phyloP scores from a whole-genome alignment of 2,888 invertebrate species.

The Hydroisotoma schaefferi region DNA sequence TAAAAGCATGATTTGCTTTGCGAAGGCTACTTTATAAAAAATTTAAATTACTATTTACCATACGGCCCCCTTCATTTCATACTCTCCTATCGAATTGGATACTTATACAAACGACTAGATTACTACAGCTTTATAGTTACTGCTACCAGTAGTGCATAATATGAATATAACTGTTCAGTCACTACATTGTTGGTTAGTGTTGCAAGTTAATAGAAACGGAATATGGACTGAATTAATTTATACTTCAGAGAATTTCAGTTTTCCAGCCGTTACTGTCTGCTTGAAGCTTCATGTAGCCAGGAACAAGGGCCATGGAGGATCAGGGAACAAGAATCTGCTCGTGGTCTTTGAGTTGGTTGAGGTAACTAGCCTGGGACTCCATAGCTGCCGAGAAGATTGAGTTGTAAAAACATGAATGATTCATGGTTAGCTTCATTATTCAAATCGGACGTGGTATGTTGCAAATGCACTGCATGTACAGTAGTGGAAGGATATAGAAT shows the following conservation, averaged over 20 bases:
- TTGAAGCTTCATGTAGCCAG: background rate
- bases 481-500: no score
- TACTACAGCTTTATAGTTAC: no score
- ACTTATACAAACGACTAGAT: background rate
- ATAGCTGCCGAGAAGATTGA: background rate
- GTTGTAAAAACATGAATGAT: conserved; percentile 27
- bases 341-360: no score
- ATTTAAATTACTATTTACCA: conserved; percentile 7
- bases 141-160: no score
- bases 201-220: background rate
- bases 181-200: no score
- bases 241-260: conserved; percentile 1
- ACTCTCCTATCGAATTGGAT: background rate
- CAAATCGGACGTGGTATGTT: conserved; percentile 25
- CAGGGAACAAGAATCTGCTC: no score
- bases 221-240: conserved; percentile 11
- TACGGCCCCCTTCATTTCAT: background rate
- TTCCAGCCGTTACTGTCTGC: background rate
- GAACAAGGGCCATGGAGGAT: no score
- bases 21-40: conserved; percentile 7
- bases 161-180: no score
- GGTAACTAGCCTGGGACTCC: no score
- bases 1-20: background rate
- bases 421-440: conserved; percentile 34
- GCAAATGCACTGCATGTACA: no score